These are phyloP conservation scores for Dasyurus viverrinus DNA, from an alignment of 2,113 vertebrate genomes.

Conservation along the genomic window DNA sequence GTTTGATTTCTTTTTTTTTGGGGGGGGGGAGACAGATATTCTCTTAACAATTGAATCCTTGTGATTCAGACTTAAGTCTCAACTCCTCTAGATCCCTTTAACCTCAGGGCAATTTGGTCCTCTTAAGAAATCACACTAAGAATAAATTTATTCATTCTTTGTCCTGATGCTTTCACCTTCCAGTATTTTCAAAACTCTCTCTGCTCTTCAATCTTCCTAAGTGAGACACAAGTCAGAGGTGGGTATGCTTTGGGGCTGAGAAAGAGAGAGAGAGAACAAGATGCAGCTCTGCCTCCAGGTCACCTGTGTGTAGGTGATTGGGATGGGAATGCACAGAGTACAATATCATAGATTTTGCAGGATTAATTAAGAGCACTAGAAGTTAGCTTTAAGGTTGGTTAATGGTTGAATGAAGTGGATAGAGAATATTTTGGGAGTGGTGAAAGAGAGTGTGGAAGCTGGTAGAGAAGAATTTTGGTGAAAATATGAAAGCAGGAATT, in stretches of 20 bases:
- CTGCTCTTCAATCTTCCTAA: background rate
- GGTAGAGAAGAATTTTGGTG: background rate
- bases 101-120: background rate
- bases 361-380: background rate
- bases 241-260: background rate
- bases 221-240: background rate
- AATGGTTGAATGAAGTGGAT: background rate
- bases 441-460: background rate
- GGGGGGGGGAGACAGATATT: background rate
- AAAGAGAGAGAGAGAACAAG: background rate
- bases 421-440: background rate
- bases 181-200: background rate
- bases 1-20: slow-evolving; percentile 28
- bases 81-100: background rate
- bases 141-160: background rate
- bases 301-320: background rate
- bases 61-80: background rate
- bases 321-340: background rate
- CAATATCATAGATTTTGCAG: background rate
- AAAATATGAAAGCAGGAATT: background rate
- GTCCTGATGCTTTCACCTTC: background rate
- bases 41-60: background rate
- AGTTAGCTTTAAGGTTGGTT: background rate
- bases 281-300: rapidly evolving
- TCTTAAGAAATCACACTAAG: background rate